A percentile compares a stretch with the other conserved stretches of the same genome.
phyloP scores from a whole-genome alignment of 2,888 invertebrate genomes.

The Spatulosminthurus flaviceps region DNA sequence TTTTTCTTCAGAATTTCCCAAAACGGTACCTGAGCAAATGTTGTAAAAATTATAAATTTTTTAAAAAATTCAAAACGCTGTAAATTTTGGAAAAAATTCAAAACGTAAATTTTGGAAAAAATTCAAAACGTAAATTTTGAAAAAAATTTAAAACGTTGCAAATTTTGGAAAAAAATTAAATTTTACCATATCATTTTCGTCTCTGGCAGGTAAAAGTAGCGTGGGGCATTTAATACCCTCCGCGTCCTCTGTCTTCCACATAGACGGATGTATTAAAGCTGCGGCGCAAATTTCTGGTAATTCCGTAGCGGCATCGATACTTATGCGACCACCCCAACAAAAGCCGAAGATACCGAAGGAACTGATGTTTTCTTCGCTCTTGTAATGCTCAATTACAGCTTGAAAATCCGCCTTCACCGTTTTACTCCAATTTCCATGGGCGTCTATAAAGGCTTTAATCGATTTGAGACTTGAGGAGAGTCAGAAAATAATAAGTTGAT shows the following conservation, averaged over 20 bases:
- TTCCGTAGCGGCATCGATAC: neutral
- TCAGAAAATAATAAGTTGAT: neutral
- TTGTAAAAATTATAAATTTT: too few relatives aligned
- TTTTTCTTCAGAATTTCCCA: too few relatives aligned
- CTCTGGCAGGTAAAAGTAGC: slow-evolving; percentile 49
- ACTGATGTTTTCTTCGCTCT: slow-evolving; percentile 38
- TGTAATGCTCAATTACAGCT: slow-evolving; percentile 42
- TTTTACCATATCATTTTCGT: slow-evolving; percentile 58
- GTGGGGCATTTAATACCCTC: slow-evolving; percentile 50
- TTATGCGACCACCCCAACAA: slow-evolving; percentile 45
- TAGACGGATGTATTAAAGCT: slow-evolving; percentile 58
- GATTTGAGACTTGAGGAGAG: neutral
- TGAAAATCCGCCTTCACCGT: slow-evolving; percentile 14
- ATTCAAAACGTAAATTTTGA: too few relatives aligned
- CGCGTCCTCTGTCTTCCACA: slow-evolving; percentile 51
- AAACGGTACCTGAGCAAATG: too few relatives aligned
- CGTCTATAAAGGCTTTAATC: neutral
- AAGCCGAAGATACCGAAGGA: slow-evolving; percentile 49
- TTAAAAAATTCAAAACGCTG: too few relatives aligned
- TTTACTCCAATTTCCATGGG: neutral
- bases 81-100: too few relatives aligned
- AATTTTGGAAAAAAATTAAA: too few relatives aligned
- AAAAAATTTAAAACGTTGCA: too few relatives aligned
- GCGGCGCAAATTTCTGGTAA: slow-evolving; percentile 50
- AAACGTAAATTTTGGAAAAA: too few relatives aligned